Evolutionary conservation across 2,888 invertebrate genomes (phyloP).

Genomic region (Agrotis segetum): DNA sequence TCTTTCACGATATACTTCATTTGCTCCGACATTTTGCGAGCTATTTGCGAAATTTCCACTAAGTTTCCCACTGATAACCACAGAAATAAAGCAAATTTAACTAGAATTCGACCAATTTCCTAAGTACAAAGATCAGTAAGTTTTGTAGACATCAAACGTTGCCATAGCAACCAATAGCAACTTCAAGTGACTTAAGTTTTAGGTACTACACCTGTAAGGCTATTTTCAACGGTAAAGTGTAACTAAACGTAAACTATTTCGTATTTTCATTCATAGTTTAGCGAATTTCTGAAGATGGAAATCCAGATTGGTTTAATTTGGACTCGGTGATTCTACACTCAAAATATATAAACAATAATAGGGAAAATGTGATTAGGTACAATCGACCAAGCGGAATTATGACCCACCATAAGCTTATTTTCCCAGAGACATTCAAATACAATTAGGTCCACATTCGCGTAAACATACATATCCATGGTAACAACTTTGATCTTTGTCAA

Average conservation of each 20-base stretch:
- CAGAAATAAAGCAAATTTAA: conserved; percentile 2
- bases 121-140: not conserved
- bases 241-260: conserved; percentile 9
- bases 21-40: conserved; percentile 91
- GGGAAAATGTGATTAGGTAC: not conserved
- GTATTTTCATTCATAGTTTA: not conserved
- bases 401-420: too few species aligned
- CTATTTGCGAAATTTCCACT: conserved; percentile 24
- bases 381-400: too few species aligned
- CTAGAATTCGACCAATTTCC: conserved; percentile 7
- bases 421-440: too few species aligned
- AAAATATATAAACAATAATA: conserved; percentile 12
- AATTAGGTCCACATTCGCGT: too few species aligned
- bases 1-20: conserved; percentile 93
- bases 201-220: conserved; percentile 13
- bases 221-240: not conserved
- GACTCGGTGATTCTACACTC: not conserved
- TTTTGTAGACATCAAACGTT: conserved; percentile 65
- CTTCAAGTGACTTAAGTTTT: conserved; percentile 18
- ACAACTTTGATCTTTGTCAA: too few species aligned
- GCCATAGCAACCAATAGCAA: conserved; percentile 72
- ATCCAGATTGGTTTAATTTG: not conserved
- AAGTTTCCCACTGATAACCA: conserved; percentile 14
- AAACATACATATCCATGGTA: too few species aligned
- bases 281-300: not conserved